A percentile compares a stretch with the other conserved stretches of the same genome.
Evolutionary conservation across 2,113 vertebrate species (phyloP).

Genomic region (Elgaria multicarinata): DNA sequence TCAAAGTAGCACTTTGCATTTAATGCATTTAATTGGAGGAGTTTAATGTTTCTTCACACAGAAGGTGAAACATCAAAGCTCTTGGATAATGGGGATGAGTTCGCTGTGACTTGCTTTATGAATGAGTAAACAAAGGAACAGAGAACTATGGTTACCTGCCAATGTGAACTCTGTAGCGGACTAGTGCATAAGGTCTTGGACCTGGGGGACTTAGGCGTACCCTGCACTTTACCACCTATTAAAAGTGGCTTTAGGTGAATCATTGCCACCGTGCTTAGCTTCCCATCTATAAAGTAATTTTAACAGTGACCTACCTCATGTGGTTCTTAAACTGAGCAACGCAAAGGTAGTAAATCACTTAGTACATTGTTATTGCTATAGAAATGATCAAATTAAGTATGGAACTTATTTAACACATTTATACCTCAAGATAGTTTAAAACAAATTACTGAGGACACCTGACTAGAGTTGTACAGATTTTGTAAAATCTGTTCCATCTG

Average conservation of each 20-base stretch:
- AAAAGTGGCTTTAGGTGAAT: neutral
- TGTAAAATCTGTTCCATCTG: too few relatives aligned
- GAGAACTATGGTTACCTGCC: fast-evolving
- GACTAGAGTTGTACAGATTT: too few relatives aligned
- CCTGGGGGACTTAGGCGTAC: neutral
- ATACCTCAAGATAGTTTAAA: neutral
- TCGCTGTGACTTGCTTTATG: neutral
- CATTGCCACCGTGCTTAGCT: neutral
- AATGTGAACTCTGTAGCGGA: neutral
- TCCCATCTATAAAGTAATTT: neutral
- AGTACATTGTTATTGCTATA: neutral
- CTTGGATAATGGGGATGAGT: neutral
- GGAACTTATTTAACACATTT: neutral
- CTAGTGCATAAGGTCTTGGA: neutral
- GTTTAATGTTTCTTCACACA: neutral
- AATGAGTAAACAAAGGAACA: neutral
- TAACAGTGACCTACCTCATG: neutral
- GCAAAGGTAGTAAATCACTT: neutral
- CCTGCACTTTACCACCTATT: neutral
- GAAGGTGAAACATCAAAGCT: neutral
- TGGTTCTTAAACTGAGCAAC: neutral
- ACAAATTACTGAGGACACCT: neutral
- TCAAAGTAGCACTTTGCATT: neutral
- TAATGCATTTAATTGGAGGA: neutral
- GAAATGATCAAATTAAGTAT: neutral